A percentile compares a stretch with the other conserved stretches of the same genome.
phyloP scores from a whole-genome alignment of 1,140 invertebrate species.

The Zaprionus inermis region DNA sequence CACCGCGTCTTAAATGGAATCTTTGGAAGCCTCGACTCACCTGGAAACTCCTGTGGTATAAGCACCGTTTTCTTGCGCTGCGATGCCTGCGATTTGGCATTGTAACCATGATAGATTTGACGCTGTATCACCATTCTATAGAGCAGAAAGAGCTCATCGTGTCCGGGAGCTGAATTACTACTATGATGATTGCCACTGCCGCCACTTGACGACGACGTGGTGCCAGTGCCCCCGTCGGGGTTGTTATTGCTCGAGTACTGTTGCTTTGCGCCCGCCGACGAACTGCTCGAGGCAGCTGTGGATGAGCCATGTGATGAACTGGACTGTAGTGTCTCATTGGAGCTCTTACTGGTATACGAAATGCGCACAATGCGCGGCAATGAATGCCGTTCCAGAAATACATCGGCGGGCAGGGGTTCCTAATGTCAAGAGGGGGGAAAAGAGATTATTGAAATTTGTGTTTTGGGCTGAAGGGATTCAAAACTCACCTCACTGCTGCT shows the following conservation, averaged over 20 bases:
- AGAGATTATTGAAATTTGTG: not conserved
- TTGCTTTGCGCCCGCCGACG: conserved; percentile 58
- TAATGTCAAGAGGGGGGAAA: conserved; percentile 24
- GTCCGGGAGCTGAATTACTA: conserved; percentile 43
- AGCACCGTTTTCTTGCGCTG: conserved; percentile 81
- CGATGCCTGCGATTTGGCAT: conserved; percentile 70
- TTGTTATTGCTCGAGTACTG: conserved; percentile 30
- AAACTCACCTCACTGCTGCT: conserved; percentile 73
- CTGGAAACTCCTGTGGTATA: conserved; percentile 84
- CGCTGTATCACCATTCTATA: conserved; percentile 78
- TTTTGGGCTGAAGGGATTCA: not conserved
- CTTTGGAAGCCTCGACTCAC: conserved; percentile 52
- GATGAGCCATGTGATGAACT: conserved; percentile 82
- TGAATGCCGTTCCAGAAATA: conserved; percentile 86
- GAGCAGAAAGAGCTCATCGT: conserved; percentile 78
- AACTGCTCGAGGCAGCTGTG: conserved; percentile 70
- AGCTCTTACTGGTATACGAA: conserved; percentile 63
- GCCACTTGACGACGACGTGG: conserved; percentile 69
- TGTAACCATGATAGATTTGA: conserved; percentile 79
- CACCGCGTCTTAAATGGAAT: not conserved
- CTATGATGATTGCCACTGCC: conserved; percentile 39
- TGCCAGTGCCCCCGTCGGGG: conserved; percentile 40
- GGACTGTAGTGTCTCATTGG: conserved; percentile 80
- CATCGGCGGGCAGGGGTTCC: conserved; percentile 76
- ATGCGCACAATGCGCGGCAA: conserved; percentile 86